Conservation (phyloP, 2,888 invertebrate genomes). For the Mythimna impura region DNA sequence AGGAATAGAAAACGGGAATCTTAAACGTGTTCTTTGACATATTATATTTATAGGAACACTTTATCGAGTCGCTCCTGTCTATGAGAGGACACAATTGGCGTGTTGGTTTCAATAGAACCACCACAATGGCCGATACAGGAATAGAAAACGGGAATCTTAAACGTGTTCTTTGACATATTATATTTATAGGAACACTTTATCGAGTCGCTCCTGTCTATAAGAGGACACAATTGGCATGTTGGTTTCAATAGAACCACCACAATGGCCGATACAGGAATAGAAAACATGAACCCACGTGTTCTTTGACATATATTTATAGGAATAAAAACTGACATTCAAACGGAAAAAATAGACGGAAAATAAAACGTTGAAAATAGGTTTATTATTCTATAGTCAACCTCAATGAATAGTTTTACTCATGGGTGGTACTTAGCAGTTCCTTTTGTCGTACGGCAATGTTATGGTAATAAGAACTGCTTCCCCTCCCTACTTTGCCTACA, state of each 20-base stretch:
- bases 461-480: constrained; percentile 19
- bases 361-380: constrained; percentile 29
- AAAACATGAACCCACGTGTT: constrained; percentile 5
- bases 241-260: neutral
- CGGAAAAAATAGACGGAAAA: constrained; percentile 20
- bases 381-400: constrained; percentile 40
- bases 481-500: neutral
- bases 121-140: neutral
- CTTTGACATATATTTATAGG: constrained; percentile 14
- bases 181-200: constrained; percentile 10
- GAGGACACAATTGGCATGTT: too few relatives aligned
- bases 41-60: constrained; percentile 22
- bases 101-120: neutral
- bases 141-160: constrained; percentile 5
- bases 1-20: constrained; percentile 1
- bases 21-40: neutral
- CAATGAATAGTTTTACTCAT: constrained; percentile 45
- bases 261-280: neutral
- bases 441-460: constrained; percentile 31
- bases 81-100: too few relatives aligned
- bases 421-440: constrained; percentile 18
- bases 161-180: neutral
- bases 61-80: too few relatives aligned
- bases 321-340: constrained; percentile 1
- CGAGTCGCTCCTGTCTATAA: too few relatives aligned